Conservation (phyloP, 2,888 invertebrate species). For the Cotesia congregata region DNA sequence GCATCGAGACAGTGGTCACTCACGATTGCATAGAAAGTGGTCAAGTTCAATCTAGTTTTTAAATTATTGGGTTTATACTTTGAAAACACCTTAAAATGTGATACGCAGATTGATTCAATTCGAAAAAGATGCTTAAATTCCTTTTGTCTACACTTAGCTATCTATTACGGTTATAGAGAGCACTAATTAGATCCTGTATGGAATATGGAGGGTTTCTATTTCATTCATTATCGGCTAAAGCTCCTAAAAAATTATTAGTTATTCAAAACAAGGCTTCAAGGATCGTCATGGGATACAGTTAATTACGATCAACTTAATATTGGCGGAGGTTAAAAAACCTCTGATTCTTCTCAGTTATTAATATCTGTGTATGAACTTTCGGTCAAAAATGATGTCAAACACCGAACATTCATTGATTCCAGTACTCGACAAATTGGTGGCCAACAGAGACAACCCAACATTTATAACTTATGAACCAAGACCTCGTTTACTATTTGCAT, state of each 20-base stretch:
- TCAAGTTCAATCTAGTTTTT: background rate
- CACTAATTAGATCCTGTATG: constrained; percentile 26
- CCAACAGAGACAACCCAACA: constrained; percentile 5
- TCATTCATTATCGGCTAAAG: background rate
- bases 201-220: constrained; percentile 35
- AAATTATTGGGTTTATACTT: constrained; percentile 37
- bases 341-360: background rate
- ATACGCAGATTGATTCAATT: constrained; percentile 17
- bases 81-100: constrained; percentile 21
- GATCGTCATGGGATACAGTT: constrained; percentile 30
- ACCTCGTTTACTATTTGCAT: background rate
- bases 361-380: background rate
- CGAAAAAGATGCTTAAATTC: constrained; percentile 34
- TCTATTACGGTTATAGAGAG: constrained; percentile 30
- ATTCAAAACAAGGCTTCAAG: constrained; percentile 30
- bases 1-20: background rate
- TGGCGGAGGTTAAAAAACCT: constrained; percentile 33
- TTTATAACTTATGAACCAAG: background rate
- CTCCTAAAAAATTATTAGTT: background rate
- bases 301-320: constrained; percentile 34
- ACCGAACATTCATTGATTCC: background rate
- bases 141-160: constrained; percentile 30
- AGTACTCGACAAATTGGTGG: background rate
- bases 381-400: background rate
- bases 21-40: background rate